Evolutionary conservation across 64 coral and sea anemone species (phyloP), one percentile per base, ranked within the genome.

Genomic region (Montipora cactus): DNA sequence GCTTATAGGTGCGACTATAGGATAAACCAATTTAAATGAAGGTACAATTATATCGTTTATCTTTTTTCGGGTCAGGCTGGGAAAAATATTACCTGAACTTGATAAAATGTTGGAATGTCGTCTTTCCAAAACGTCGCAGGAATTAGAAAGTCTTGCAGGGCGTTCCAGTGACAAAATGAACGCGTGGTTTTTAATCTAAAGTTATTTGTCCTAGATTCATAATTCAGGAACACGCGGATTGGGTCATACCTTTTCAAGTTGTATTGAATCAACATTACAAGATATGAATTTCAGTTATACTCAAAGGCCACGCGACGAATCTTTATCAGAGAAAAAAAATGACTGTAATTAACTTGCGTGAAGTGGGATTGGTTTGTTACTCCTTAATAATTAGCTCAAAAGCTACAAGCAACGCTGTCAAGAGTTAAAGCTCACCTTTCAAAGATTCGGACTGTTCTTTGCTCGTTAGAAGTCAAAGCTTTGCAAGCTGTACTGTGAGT

Each of bases 161-260:
- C 11, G 61, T 16, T 64, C 53, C 53, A 57, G 53, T 8, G 6
- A 8, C 7, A 57, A 57, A 64, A 64, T 15, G 9, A 64, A 14
- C 44, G 53, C 6, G 11, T 76, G 45, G 13, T 2, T 13, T 0
- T 47, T 44, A 23, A 25, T 47, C n/a, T 48, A 10, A 84, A 0
- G 5, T 16, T 48, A 62, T 62, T 25, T 69, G 22, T 49, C 44
- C 46, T 84, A 47, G 16, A 84, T 44, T 37, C 67, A 67, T 7
- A 61, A 57, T 57, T 11, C 53, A 57, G 7, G 53, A 57, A 11
- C 53, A 57, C 37, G 37, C 37, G 11, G 28, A 84, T 44, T 84
- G 67, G 81, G 37, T 62, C 28, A 64, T 12, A 48, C 81, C 81
- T 47, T 44, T 84, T 84, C 61, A 84, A 68, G 19, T 47, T 84